Conservation (phyloP, 1,140 invertebrate species). For the Drosophila asahinai region DNA sequence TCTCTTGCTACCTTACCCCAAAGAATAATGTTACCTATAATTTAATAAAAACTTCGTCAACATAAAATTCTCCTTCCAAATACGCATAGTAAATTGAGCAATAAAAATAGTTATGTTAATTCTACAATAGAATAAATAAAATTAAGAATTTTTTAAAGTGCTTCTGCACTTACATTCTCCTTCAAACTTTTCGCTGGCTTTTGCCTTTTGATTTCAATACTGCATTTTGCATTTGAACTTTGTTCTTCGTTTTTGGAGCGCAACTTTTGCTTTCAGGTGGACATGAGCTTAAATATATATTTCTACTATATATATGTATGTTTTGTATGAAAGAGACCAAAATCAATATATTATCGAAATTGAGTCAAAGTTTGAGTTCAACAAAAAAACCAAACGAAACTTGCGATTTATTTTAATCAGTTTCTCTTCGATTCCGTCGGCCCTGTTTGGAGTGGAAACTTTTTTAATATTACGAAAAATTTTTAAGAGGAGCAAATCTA, state of each 20-base stretch:
- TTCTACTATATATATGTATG: neutral
- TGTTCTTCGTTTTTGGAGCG: conserved; percentile 13
- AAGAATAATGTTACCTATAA: neutral
- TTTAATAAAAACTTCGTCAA: no score
- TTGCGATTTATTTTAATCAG: conserved; percentile 19
- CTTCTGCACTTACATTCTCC: neutral
- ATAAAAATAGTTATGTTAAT: neutral
- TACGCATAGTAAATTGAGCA: neutral
- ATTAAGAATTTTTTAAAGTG: neutral
- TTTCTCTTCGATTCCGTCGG: neutral
- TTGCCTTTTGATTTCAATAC: conserved; percentile 41
- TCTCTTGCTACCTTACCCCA: neutral
- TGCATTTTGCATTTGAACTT: conserved; percentile 42
- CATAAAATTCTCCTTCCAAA: no score
- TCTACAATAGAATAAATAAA: no score
- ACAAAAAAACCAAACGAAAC: neutral
- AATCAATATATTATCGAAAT: conserved; percentile 18
- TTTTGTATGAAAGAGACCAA: neutral
- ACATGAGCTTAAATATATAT: conserved; percentile 32
- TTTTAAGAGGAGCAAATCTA: neutral
- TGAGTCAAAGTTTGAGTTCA: conserved; percentile 12
- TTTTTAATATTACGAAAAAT: conserved; percentile 19
- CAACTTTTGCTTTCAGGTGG: conserved; percentile 53
- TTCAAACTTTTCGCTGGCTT: conserved; percentile 21
- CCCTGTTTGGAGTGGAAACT: neutral